These are phyloP conservation scores for Eupithecia insigniata DNA, from an alignment of 2,888 invertebrate species.

Conservation along the genomic window DNA sequence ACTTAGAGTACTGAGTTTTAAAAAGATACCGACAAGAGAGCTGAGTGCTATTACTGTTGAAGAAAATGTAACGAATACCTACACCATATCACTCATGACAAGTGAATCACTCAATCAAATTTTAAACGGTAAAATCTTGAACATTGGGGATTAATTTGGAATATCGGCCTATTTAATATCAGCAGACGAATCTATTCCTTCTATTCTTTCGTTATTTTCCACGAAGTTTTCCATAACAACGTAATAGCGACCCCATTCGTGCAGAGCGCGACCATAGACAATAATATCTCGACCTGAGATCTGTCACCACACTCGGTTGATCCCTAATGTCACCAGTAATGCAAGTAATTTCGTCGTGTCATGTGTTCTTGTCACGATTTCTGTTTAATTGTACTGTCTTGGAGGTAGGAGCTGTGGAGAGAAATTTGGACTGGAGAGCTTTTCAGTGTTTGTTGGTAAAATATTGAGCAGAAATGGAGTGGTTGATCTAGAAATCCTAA, in stretches of 20 bases:
- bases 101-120: too few species aligned
- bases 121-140: too few species aligned
- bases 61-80: too few species aligned
- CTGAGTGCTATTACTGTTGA: too few species aligned
- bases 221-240: slow-evolving; percentile 31
- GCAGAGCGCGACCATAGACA: slow-evolving; percentile 43
- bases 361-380: slow-evolving; percentile 67
- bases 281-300: slow-evolving; percentile 48
- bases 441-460: too few species aligned
- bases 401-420: slow-evolving; percentile 23
- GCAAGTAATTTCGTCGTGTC: slow-evolving; percentile 63
- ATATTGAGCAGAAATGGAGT: background rate
- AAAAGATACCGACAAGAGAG: too few species aligned
- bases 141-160: background rate
- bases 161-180: background rate
- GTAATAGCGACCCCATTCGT: slow-evolving; percentile 49
- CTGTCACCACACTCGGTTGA: slow-evolving; percentile 67
- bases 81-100: too few species aligned
- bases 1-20: too few species aligned
- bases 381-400: slow-evolving; percentile 58
- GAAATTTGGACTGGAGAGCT: background rate
- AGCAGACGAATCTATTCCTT: background rate
- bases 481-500: background rate
- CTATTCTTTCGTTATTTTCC: slow-evolving; percentile 14
- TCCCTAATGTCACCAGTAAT: slow-evolving; percentile 57